Percentiles rank a stretch among this genome's conserved stretches.
These are phyloP conservation scores for Drosophila navojoa DNA, from an alignment of 1,140 invertebrate species.

Conservation along the genomic window DNA sequence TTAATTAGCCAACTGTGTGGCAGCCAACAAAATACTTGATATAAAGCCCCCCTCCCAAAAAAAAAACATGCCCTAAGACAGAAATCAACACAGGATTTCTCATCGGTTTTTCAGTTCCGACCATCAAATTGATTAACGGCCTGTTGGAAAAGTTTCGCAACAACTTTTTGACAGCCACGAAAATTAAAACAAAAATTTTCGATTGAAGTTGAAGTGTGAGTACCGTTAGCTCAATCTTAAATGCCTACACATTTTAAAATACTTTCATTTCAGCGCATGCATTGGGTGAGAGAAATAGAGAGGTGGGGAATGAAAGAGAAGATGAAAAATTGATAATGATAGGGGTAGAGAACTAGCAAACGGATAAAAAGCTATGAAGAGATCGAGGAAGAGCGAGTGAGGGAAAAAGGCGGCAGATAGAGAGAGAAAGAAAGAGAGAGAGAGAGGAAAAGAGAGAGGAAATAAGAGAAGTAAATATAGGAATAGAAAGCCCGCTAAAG, in stretches of 20 bases:
- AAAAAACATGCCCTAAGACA: background rate
- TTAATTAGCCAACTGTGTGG: slow-evolving; percentile 71
- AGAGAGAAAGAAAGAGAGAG: background rate
- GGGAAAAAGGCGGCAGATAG: background rate
- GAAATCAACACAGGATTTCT: slow-evolving; percentile 26
- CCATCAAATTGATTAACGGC: slow-evolving; percentile 41
- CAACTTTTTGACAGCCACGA: slow-evolving; percentile 5
- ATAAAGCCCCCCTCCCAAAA: slow-evolving; percentile 26
- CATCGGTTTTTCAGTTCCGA: background rate
- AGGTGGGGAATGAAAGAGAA: background rate
- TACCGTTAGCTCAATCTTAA: background rate
- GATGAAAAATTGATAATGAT: too few relatives aligned
- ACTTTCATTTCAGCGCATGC: background rate
- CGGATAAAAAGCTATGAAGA: too few relatives aligned
- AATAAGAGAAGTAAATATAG: background rate
- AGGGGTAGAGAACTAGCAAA: too few relatives aligned
- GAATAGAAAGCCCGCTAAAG: background rate
- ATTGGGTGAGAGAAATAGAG: too few relatives aligned
- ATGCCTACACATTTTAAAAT: background rate
- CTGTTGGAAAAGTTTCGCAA: slow-evolving; percentile 11
- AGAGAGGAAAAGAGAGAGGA: background rate
- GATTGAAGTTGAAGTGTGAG: background rate
- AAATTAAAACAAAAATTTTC: slow-evolving; percentile 7
- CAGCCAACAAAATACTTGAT: slow-evolving; percentile 27
- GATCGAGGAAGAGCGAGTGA: background rate